Conservation (phyloP, 1,140 invertebrate species). For the Sinonovacula constricta region DNA sequence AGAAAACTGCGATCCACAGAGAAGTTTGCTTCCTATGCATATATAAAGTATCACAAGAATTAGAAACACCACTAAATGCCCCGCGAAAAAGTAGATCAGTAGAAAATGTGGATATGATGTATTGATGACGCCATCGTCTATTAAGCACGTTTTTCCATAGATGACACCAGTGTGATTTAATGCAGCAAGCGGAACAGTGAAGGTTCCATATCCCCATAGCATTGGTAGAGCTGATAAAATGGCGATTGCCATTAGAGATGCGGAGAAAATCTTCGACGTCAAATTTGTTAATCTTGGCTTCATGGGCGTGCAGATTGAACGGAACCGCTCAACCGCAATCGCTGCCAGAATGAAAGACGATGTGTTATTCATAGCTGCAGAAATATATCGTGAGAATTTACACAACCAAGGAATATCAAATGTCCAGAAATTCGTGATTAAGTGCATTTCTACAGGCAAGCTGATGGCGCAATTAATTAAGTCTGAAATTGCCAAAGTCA, state of each 20-base stretch:
- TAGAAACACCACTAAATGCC: conserved; percentile 30
- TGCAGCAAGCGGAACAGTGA: not conserved
- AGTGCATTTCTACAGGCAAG: conserved; percentile 29
- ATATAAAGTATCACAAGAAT: conserved; percentile 41
- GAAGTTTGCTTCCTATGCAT: conserved; percentile 29
- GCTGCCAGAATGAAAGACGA: conserved; percentile 11
- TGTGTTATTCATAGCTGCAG: conserved; percentile 41
- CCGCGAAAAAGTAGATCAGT: conserved; percentile 33
- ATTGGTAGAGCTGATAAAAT: conserved; percentile 32
- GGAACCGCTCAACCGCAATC: conserved; percentile 37
- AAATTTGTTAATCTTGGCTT: conserved; percentile 13
- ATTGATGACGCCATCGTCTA: conserved; percentile 31
- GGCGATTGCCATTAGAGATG: conserved; percentile 3
- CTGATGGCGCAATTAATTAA: conserved; percentile 34
- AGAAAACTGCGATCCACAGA: conserved; percentile 9
- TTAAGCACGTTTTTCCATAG: conserved; percentile 23
- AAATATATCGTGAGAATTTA: conserved; percentile 22
- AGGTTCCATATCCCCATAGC: conserved; percentile 39
- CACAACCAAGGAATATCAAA: conserved; percentile 41
- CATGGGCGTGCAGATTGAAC: conserved; percentile 43
- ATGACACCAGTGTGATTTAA: conserved; percentile 1
- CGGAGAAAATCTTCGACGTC: conserved; percentile 22
- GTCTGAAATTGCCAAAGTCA: conserved; percentile 39
- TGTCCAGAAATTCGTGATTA: conserved; percentile 28
- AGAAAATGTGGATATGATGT: conserved; percentile 34